Conservation (phyloP, 2,888 invertebrate genomes). For the Hydrotaea cyrtoneurina region DNA sequence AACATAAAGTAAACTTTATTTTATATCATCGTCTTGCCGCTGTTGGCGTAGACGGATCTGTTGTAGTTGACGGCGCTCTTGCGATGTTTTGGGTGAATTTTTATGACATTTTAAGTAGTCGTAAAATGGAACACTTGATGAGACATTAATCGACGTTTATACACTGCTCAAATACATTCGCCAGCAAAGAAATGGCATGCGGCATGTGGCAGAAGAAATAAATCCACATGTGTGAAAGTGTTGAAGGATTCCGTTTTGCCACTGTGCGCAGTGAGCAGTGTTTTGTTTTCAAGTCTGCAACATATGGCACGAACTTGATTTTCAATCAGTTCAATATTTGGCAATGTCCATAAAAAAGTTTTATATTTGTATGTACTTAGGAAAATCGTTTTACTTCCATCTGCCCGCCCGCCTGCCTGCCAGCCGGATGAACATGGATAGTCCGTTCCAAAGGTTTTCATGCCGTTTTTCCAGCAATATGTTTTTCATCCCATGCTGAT, state of each 20-base stretch:
- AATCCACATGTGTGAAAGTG: slow-evolving; percentile 50
- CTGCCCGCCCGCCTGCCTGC: neutral
- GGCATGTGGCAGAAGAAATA: slow-evolving; percentile 58
- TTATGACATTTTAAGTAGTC: slow-evolving; percentile 80
- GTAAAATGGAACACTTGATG: slow-evolving; percentile 79
- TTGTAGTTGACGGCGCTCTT: slow-evolving; percentile 5
- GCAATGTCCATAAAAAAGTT: slow-evolving; percentile 29
- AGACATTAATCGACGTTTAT: slow-evolving; percentile 77
- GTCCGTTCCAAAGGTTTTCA: slow-evolving; percentile 2
- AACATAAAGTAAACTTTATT: slow-evolving; percentile 36
- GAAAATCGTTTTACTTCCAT: slow-evolving; percentile 1
- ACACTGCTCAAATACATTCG: slow-evolving; percentile 38
- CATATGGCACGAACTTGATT: slow-evolving; percentile 47
- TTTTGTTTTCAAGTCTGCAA: slow-evolving; percentile 16
- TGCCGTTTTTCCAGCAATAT: neutral
- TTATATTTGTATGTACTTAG: slow-evolving; percentile 24
- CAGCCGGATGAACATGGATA: neutral
- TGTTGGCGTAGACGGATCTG: neutral
- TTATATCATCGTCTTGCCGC: slow-evolving; percentile 17
- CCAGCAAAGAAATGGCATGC: slow-evolving; percentile 65
- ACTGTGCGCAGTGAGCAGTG: neutral
- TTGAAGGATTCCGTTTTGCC: slow-evolving; percentile 15
- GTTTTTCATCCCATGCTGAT: neutral
- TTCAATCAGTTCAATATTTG: slow-evolving; percentile 53
- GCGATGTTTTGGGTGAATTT: slow-evolving; percentile 70